phyloP scores from a whole-genome alignment of 2,113 vertebrate genomes.

The Addax nasomaculatus region DNA sequence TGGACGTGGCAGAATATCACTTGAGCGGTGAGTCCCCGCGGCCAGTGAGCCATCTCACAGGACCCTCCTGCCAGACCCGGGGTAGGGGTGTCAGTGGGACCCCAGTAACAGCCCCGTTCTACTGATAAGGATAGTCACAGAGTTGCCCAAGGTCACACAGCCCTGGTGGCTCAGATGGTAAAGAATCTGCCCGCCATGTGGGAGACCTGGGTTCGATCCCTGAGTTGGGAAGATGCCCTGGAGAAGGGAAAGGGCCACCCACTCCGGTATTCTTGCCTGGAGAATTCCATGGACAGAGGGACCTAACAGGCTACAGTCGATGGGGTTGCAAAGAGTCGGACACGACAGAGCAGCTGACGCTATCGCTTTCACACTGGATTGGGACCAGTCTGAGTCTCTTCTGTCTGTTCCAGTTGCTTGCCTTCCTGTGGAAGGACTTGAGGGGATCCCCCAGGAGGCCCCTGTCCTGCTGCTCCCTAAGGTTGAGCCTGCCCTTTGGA shows the following conservation, averaged over 20 bases:
- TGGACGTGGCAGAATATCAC: slow-evolving; percentile 67
- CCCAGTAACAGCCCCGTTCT: background rate
- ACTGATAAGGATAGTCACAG: background rate
- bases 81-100: background rate
- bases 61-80: background rate
- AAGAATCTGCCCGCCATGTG: background rate
- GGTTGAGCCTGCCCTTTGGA: background rate
- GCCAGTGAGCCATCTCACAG: accelerated
- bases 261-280: background rate
- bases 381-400: background rate
- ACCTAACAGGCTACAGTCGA: background rate
- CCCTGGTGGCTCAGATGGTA: background rate
- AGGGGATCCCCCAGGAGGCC: background rate
- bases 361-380: background rate
- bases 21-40: slow-evolving; percentile 65
- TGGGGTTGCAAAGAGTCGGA: background rate
- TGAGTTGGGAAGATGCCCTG: background rate
- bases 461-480: background rate
- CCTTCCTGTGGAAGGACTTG: background rate
- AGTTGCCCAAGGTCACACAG: background rate
- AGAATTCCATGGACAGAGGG: background rate
- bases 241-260: background rate
- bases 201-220: background rate
- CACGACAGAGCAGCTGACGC: background rate
- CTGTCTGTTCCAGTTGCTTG: background rate